Conservation (phyloP, 2,888 invertebrate genomes). For the Dichetophora obliterata region DNA sequence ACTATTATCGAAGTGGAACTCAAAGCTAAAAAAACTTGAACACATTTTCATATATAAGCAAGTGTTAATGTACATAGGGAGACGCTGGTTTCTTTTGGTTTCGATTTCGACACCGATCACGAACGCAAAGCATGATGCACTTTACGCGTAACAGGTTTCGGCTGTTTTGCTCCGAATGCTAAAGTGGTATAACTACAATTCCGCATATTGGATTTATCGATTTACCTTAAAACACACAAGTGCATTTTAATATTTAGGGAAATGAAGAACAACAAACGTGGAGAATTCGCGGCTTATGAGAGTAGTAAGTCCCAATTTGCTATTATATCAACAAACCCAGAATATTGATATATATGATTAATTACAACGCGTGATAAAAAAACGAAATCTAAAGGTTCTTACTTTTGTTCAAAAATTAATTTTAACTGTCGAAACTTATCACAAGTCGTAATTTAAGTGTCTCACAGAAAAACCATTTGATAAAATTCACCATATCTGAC, state of each 20-base stretch:
- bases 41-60: slow-evolving; percentile 7
- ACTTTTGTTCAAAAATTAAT: too few species aligned
- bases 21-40: slow-evolving; percentile 16
- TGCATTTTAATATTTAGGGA: too few species aligned
- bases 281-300: too few species aligned
- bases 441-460: background rate
- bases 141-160: slow-evolving; percentile 37
- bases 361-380: too few species aligned
- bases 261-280: too few species aligned
- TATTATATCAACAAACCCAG: too few species aligned
- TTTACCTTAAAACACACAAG: too few species aligned
- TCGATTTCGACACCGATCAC: slow-evolving; percentile 32
- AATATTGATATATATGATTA: too few species aligned
- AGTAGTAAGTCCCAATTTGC: too few species aligned
- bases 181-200: background rate
- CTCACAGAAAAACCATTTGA: slow-evolving; percentile 7
- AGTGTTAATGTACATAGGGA: slow-evolving; percentile 12
- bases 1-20: slow-evolving; percentile 9
- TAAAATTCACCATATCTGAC: slow-evolving; percentile 36
- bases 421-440: too few species aligned
- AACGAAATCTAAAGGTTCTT: too few species aligned
- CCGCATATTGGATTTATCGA: background rate
- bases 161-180: background rate
- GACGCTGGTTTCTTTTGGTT: slow-evolving; percentile 10
- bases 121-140: slow-evolving; percentile 34